Evolutionary conservation across 2,113 vertebrate genomes (phyloP).

Genomic region (Delphinus delphis): DNA sequence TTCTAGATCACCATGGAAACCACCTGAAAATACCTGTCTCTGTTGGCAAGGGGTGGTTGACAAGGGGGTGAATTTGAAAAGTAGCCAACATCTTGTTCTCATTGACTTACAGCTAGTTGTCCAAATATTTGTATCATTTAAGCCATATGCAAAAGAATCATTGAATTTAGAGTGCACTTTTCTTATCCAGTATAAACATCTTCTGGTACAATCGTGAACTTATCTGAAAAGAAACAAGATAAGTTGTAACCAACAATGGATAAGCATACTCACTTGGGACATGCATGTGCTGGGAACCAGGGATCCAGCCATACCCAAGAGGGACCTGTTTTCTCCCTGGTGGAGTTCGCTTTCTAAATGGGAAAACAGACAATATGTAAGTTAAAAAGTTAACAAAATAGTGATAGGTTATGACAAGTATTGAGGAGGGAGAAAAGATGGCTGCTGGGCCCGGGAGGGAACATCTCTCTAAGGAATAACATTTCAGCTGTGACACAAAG

Average conservation of each 20-base stretch:
- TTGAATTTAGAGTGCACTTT: background rate
- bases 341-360: background rate
- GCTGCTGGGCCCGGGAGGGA: background rate
- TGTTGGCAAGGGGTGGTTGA: background rate
- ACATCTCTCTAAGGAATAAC: background rate
- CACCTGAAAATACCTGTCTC: conserved; percentile 8
- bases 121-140: conserved; percentile 39
- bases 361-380: background rate
- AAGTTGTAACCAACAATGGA: background rate
- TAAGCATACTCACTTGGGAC: background rate
- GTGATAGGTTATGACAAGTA: background rate
- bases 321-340: background rate
- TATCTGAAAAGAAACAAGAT: background rate
- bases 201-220: background rate
- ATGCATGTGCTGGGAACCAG: background rate
- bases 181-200: conserved; percentile 29
- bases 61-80: background rate
- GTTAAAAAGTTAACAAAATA: background rate
- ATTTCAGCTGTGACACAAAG: background rate
- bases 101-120: background rate
- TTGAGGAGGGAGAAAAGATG: background rate
- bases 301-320: rapidly evolving
- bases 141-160: background rate
- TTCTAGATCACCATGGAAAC: background rate
- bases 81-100: conserved; percentile 10